Percentiles rank a stretch among this genome's conserved stretches.
These are phyloP conservation scores for Troides helena DNA, from an alignment of 2,888 invertebrate species.

Conservation along the genomic window DNA sequence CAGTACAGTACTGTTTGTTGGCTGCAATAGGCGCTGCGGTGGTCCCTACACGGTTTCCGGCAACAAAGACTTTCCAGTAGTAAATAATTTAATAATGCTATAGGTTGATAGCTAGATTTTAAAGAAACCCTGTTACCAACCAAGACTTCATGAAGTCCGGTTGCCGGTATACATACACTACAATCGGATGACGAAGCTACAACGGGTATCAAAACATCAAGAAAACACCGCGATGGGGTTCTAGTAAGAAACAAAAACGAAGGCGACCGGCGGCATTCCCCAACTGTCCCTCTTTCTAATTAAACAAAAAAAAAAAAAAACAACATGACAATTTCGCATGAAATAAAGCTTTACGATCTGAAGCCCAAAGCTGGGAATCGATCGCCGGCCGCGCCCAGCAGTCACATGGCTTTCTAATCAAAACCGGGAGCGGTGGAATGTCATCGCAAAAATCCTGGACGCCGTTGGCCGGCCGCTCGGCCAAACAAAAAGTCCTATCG, in stretches of 20 bases:
- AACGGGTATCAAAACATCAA: constrained; percentile 29
- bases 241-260: constrained; percentile 31
- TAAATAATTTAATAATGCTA: too few species aligned
- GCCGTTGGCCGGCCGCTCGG: constrained; percentile 45
- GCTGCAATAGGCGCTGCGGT: too few species aligned
- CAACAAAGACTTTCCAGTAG: too few species aligned
- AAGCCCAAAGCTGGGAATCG: constrained; percentile 7
- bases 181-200: background rate
- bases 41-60: too few species aligned
- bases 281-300: constrained; percentile 31
- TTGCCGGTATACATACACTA: too few species aligned
- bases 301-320: constrained; percentile 29
- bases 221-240: constrained; percentile 31
- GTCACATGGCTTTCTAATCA: constrained; percentile 57
- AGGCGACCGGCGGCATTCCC: constrained; percentile 36
- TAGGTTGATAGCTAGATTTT: too few species aligned
- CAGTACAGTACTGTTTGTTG: too few species aligned
- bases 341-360: constrained; percentile 15
- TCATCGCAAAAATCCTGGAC: constrained; percentile 57
- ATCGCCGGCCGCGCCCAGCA: constrained; percentile 2
- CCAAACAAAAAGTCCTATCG: constrained; percentile 66
- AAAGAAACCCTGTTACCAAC: too few species aligned
- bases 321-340: background rate
- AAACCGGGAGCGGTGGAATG: constrained; percentile 63
- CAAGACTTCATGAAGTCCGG: too few species aligned